These are phyloP conservation scores for Corythoichthys intestinalis DNA, from an alignment of 2,113 vertebrate genomes.

Conservation along the genomic window DNA sequence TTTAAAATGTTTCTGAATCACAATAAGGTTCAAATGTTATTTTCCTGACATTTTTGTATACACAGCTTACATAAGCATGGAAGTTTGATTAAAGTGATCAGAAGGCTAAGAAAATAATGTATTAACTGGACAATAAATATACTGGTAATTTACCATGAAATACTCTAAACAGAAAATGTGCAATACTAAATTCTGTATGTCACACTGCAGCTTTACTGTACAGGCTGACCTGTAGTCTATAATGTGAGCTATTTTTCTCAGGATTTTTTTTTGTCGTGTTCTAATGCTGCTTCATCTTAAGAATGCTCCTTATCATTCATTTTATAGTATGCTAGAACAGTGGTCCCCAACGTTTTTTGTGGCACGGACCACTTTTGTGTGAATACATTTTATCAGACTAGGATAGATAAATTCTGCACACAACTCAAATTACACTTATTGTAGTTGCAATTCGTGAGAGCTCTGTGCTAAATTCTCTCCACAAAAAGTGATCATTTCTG, in stretches of 20 bases:
- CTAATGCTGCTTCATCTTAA: background rate
- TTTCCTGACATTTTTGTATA: background rate
- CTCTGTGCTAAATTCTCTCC: no score
- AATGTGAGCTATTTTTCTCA: background rate
- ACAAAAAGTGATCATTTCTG: background rate
- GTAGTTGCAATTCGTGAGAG: no score
- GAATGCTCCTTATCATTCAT: background rate
- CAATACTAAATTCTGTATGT: no score
- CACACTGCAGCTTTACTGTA: no score
- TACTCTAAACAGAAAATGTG: no score
- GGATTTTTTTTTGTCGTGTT: background rate
- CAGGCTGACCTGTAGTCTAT: no score
- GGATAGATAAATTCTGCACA: no score
- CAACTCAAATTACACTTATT: no score
- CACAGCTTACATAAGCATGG: background rate
- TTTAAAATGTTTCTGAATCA: no score
- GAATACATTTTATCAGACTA: no score
- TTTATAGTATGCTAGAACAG: background rate
- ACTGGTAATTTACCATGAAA: background rate
- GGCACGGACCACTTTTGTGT: no score
- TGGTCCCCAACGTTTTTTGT: background rate
- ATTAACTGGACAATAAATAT: background rate
- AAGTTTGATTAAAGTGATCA: background rate
- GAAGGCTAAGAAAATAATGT: background rate
- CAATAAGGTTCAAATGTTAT: background rate